A percentile compares a stretch with the other conserved stretches of the same genome.
Conservation (phyloP, 2,797 vertebrate species). For the Allobates femoralis region DNA sequence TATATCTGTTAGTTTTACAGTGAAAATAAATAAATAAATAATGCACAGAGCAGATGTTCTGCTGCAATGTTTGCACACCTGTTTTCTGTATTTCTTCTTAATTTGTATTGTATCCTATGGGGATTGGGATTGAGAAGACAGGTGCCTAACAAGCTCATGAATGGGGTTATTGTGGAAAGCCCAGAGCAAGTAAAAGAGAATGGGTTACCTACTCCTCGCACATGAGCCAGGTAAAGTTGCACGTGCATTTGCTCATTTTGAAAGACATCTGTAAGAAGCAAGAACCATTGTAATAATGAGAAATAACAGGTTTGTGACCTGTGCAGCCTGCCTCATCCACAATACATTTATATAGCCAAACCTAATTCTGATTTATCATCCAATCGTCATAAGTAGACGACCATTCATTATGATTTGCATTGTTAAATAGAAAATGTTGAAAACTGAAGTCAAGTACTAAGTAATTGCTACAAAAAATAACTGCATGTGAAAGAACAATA, state of each 20-base stretch:
- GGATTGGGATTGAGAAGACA: constrained; percentile 28
- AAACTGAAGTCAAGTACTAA: no score
- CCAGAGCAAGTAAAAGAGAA: constrained; percentile 28
- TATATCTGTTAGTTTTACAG: constrained; percentile 41
- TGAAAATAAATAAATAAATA: constrained; percentile 13
- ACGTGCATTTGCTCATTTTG: neutral
- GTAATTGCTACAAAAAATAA: no score
- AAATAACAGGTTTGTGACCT: neutral
- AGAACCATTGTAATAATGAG: neutral
- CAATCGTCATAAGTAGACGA: neutral
- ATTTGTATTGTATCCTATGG: constrained; percentile 53
- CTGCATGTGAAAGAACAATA: no score
- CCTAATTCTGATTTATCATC: neutral
- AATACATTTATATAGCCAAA: neutral
- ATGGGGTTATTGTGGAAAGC: constrained; percentile 52
- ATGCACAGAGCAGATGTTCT: constrained; percentile 41
- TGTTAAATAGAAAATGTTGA: no score
- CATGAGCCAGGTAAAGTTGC: neutral
- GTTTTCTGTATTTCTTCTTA: constrained; percentile 35
- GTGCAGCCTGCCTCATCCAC: neutral
- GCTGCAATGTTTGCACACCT: constrained; percentile 54
- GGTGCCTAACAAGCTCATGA: constrained; percentile 43
- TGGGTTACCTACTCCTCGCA: constrained; percentile 40
- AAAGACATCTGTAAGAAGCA: neutral
- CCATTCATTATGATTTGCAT: no score